Percentiles rank a stretch among this genome's conserved stretches.
Conservation (phyloP, 2,797 vertebrate species). For the Staurois parvus region DNA sequence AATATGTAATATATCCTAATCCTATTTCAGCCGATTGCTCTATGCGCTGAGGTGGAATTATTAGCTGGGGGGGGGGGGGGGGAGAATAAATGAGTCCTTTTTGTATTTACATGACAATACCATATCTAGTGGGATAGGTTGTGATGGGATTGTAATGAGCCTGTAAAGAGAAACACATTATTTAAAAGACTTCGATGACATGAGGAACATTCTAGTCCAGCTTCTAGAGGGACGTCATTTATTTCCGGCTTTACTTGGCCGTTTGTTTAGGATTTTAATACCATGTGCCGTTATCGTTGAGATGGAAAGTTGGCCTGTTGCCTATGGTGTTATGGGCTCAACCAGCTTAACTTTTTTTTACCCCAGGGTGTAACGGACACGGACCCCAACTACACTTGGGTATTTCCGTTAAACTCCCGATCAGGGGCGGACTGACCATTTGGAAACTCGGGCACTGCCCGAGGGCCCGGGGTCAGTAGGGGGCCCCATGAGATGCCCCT, state of each 20-base stretch:
- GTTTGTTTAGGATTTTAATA: neutral
- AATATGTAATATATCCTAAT: slow-evolving; percentile 50
- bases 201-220: neutral
- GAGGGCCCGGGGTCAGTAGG: no score
- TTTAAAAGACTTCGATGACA: neutral
- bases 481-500: no score
- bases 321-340: no score
- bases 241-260: neutral
- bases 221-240: neutral
- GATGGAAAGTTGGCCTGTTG: no score
- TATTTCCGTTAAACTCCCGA: no score
- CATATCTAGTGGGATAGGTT: neutral
- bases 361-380: no score
- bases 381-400: no score
- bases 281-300: neutral
- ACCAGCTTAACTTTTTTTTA: no score
- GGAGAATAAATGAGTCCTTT: slow-evolving; percentile 34
- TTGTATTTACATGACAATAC: slow-evolving; percentile 47
- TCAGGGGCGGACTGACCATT: no score
- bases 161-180: slow-evolving; percentile 29
- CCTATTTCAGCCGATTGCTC: slow-evolving; percentile 37
- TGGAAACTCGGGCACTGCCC: no score
- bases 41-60: slow-evolving; percentile 39
- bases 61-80: slow-evolving; percentile 32
- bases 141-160: slow-evolving; percentile 18